These are phyloP conservation scores for Typhlichthys eigenmanni DNA, from an alignment of 2,797 vertebrate genomes.

Conservation along the genomic window DNA sequence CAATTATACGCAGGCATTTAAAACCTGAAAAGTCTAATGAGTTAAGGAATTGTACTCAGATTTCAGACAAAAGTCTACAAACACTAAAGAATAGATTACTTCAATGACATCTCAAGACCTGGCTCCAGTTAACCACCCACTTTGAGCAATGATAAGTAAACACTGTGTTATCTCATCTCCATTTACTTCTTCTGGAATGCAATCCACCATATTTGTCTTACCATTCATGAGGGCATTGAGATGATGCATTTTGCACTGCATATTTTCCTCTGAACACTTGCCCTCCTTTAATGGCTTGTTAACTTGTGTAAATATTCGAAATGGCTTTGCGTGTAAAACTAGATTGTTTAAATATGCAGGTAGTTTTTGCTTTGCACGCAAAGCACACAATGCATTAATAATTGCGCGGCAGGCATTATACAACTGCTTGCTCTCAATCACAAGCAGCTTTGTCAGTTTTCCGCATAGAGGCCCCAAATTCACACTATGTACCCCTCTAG, in stretches of 20 bases:
- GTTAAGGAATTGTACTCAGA: constrained; percentile 10
- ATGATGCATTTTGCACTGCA: no score
- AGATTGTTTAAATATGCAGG: constrained; percentile 16
- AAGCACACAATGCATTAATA: constrained; percentile 28
- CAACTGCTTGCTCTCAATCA: constrained; percentile 7
- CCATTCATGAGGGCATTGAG: neutral
- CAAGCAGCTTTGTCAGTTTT: neutral
- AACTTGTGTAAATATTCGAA: constrained; percentile 1
- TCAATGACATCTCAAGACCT: constrained; percentile 5
- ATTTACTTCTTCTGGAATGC: neutral
- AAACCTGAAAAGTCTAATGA: neutral
- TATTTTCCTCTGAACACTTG: constrained; percentile 3
- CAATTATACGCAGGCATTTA: neutral
- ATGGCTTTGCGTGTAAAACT: neutral
- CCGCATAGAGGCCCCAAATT: constrained; percentile 7
- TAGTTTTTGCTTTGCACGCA: constrained; percentile 14
- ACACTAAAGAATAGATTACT: constrained; percentile 7
- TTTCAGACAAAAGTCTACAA: constrained; percentile 18
- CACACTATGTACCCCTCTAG: constrained; percentile 1
- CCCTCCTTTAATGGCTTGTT: constrained; percentile 1
- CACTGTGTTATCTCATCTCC: neutral
- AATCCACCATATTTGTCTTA: neutral
- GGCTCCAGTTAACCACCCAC: constrained; percentile 4
- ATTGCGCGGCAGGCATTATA: constrained; percentile 23
- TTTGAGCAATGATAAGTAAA: constrained; percentile 17